Conservation (phyloP, 2,888 invertebrate species). For the Caenorhabditis plicata region DNA sequence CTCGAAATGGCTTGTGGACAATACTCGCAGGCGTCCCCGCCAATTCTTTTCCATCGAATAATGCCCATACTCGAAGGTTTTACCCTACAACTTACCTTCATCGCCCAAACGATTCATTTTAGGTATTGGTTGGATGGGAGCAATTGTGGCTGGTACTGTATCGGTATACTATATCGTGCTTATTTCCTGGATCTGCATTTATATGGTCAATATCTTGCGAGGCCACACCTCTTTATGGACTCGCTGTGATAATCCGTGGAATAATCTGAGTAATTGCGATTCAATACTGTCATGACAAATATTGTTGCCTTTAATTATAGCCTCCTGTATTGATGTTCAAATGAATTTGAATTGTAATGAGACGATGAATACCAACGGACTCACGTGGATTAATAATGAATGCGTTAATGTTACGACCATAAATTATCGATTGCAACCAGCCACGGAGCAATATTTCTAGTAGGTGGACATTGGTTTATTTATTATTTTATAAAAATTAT, state of each 20-base stretch:
- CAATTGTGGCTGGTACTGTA: slow-evolving; percentile 82
- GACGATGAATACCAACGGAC: too few species aligned
- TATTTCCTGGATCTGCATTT: slow-evolving; percentile 53
- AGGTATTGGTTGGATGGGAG: slow-evolving; percentile 85
- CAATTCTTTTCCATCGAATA: slow-evolving; percentile 9
- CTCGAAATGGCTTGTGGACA: slow-evolving; percentile 65
- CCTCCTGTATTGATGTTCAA: too few species aligned
- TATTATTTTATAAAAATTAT: neutral
- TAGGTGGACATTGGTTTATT: neutral
- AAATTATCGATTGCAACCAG: too few species aligned
- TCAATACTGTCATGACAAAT: slow-evolving; percentile 2
- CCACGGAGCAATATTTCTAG: slow-evolving; percentile 5
- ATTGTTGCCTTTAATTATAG: too few species aligned
- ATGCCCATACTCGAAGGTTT: slow-evolving; percentile 14
- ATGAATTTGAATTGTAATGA: too few species aligned
- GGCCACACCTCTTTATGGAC: slow-evolving; percentile 7
- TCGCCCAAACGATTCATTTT: too few species aligned
- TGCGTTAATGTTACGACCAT: too few species aligned
- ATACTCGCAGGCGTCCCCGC: slow-evolving; percentile 16
- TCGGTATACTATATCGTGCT: slow-evolving; percentile 58
- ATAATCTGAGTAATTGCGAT: slow-evolving; percentile 8
- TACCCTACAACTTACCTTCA: too few species aligned
- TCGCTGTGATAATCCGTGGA: slow-evolving; percentile 28
- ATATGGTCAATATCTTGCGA: slow-evolving; percentile 22
- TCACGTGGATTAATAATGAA: too few species aligned